Evolutionary conservation across 1,140 invertebrate genomes (phyloP).

Genomic region (Asbolus verrucosus): DNA sequence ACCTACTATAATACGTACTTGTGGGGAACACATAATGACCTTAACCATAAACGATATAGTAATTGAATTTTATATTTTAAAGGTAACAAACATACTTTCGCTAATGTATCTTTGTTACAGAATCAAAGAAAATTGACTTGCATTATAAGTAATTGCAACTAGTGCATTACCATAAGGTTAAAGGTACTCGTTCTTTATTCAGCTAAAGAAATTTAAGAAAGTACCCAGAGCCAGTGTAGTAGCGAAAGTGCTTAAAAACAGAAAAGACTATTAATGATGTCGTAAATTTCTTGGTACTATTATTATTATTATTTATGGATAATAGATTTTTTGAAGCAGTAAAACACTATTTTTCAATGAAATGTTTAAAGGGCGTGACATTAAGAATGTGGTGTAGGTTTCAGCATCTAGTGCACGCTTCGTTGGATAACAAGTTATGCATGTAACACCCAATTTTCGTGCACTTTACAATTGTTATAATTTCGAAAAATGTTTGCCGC

Average conservation of each 20-base stretch:
- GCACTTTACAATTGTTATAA: too few relatives aligned
- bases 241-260: too few relatives aligned
- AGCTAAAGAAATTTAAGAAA: too few relatives aligned
- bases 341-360: too few relatives aligned
- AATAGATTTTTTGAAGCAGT: too few relatives aligned
- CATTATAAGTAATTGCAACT: constrained; percentile 2
- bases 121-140: constrained; percentile 17
- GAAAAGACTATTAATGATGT: too few relatives aligned
- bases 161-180: not conserved
- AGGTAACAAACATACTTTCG: constrained; percentile 34
- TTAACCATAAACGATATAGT: constrained; percentile 38
- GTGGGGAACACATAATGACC: constrained; percentile 23
- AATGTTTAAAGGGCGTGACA: constrained; percentile 32
- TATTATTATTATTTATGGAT: too few relatives aligned
- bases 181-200: too few relatives aligned
- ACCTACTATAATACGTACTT: constrained; percentile 22
- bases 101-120: constrained; percentile 36
- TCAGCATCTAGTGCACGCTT: constrained; percentile 10
- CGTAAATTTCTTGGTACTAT: too few relatives aligned
- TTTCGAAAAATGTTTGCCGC: too few relatives aligned
- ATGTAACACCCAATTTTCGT: constrained; percentile 15
- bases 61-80: constrained; percentile 39
- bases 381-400: constrained; percentile 8
- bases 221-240: too few relatives aligned
- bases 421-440: constrained; percentile 10